These are phyloP conservation scores for Anas flavirostris DNA, from an alignment of 2,797 vertebrate species.

Conservation along the genomic window DNA sequence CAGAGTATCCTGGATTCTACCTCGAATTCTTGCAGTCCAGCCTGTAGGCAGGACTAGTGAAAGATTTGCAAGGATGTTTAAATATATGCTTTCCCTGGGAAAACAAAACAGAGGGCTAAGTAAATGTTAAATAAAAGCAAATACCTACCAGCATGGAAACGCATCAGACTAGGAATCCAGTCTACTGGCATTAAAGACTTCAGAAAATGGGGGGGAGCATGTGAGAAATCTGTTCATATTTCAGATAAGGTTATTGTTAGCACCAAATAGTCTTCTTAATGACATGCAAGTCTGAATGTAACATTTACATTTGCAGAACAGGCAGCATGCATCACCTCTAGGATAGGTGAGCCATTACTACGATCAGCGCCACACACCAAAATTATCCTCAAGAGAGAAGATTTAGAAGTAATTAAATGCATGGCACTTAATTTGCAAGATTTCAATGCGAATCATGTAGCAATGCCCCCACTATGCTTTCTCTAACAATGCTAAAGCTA, in stretches of 20 bases:
- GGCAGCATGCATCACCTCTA: background rate
- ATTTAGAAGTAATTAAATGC: background rate
- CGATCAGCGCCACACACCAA: background rate
- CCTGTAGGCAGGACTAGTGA: background rate
- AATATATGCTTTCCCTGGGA: constrained; percentile 41
- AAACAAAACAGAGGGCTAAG: constrained; percentile 41
- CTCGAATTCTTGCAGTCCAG: background rate
- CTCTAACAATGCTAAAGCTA: background rate
- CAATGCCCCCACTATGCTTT: background rate
- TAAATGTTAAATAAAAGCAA: constrained; percentile 66
- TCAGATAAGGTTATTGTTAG: background rate
- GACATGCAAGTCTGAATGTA: background rate
- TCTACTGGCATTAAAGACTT: background rate
- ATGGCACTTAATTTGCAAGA: background rate
- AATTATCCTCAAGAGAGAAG: background rate
- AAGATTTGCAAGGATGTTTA: constrained; percentile 5
- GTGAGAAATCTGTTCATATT: background rate
- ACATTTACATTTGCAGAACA: background rate
- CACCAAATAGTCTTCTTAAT: background rate
- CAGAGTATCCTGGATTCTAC: background rate
- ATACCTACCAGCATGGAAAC: constrained; percentile 15
- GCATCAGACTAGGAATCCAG: constrained; percentile 15
- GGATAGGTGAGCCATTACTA: background rate
- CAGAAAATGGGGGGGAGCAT: background rate
- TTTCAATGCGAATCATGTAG: background rate